Conservation (phyloP, 2,888 invertebrate species). For the Chymomyza fuscimana region DNA sequence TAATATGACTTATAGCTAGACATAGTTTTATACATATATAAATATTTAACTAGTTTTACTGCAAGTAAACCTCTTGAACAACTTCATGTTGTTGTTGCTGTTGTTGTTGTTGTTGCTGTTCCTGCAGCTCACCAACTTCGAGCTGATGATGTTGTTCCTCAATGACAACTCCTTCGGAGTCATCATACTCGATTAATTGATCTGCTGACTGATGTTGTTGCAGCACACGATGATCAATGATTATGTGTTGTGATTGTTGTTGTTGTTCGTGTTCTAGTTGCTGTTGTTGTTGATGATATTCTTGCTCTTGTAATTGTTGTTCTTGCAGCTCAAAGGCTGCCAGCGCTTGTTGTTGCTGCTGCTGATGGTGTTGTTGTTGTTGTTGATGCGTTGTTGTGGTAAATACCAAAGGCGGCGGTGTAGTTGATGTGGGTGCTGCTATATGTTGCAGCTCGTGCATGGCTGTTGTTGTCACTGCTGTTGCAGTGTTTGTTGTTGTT, state of each 20-base stretch:
- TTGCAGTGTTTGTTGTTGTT: constrained; percentile 52
- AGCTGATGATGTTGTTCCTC: constrained; percentile 62
- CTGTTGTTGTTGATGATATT: constrained; percentile 30
- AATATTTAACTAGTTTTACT: constrained; percentile 41
- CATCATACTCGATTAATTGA: constrained; percentile 72
- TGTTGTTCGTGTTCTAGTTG: constrained; percentile 48
- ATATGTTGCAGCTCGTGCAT: constrained; percentile 35
- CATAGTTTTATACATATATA: constrained; percentile 14
- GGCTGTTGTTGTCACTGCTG: constrained; percentile 34
- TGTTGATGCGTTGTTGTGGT: constrained; percentile 48
- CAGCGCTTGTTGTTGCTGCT: constrained; percentile 43
- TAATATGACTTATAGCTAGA: constrained; percentile 3
- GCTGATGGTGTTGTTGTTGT: constrained; percentile 37
- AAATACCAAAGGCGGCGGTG: constrained; percentile 75
- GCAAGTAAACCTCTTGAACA: constrained; percentile 76
- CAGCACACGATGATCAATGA: constrained; percentile 52
- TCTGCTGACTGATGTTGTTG: constrained; percentile 53
- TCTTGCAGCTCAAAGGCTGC: constrained; percentile 50
- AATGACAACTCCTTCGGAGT: constrained; percentile 59
- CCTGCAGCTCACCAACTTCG: constrained; percentile 60
- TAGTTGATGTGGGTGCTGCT: constrained; percentile 58
- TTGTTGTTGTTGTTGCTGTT: constrained; percentile 67
- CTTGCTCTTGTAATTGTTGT: constrained; percentile 53
- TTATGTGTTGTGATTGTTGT: constrained; percentile 58
- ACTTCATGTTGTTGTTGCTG: constrained; percentile 70